Percentiles rank a stretch among this genome's conserved stretches.
These are phyloP conservation scores for Platycheirus rosarum DNA, from an alignment of 2,888 invertebrate species.

Conservation along the genomic window DNA sequence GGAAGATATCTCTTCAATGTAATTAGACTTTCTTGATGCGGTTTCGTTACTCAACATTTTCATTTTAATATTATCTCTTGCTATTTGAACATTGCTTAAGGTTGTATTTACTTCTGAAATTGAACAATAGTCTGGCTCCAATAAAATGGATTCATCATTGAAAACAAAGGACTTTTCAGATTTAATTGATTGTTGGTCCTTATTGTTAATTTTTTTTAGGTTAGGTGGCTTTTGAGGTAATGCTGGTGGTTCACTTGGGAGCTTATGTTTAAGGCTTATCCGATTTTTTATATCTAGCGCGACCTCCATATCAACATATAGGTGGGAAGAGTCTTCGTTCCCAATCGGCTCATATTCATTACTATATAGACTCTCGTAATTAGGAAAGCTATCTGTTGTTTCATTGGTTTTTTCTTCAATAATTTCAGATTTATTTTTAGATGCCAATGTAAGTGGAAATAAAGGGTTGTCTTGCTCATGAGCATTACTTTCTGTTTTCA, in stretches of 20 bases:
- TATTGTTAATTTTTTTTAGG: slow-evolving; percentile 86
- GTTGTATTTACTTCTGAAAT: slow-evolving; percentile 86
- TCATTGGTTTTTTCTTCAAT: slow-evolving; percentile 79
- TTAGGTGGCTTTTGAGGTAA: slow-evolving; percentile 91
- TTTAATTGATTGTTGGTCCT: slow-evolving; percentile 65
- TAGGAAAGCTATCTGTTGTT: slow-evolving; percentile 82
- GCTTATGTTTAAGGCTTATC: slow-evolving; percentile 81
- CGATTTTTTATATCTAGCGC: slow-evolving; percentile 81
- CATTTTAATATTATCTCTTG: slow-evolving; percentile 83
- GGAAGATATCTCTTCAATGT: slow-evolving; percentile 82
- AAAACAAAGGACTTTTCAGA: slow-evolving; percentile 71
- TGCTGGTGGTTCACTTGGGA: slow-evolving; percentile 87
- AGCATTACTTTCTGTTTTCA: slow-evolving; percentile 80
- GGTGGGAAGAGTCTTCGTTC: slow-evolving; percentile 83
- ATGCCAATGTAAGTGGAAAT: slow-evolving; percentile 28
- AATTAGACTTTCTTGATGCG: slow-evolving; percentile 81
- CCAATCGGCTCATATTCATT: slow-evolving; percentile 89
- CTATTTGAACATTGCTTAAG: slow-evolving; percentile 83
- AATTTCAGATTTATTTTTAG: slow-evolving; percentile 46
- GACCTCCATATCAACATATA: slow-evolving; percentile 87
- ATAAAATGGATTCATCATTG: slow-evolving; percentile 77
- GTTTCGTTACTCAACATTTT: slow-evolving; percentile 73
- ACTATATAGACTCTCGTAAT: slow-evolving; percentile 87
- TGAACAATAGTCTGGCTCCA: slow-evolving; percentile 90
- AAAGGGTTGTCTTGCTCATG: slow-evolving; percentile 73